Base-by-base conservation (phyloP, 2,888 invertebrate species). In the Acrobasis suavella region DNA sequence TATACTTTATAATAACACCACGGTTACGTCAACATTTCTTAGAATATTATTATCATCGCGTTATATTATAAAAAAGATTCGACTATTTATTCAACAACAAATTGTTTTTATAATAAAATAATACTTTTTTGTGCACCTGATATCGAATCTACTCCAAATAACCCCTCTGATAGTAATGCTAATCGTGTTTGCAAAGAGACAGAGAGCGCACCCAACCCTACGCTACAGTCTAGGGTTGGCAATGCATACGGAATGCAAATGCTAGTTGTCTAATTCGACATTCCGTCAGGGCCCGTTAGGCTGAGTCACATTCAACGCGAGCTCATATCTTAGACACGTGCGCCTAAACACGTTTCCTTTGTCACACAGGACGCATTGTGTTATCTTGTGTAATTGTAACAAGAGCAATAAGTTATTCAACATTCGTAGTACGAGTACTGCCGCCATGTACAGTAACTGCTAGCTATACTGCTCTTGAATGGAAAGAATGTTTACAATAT, bases 131-230 rank as follows among this genome's bases (percentile, higher is more conserved):
- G 15, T 9, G 54, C 32, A 14, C 16, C 15, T 49, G 46, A 42
- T 16, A 17, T 46, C 39, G 38, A 39, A 17, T 46, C 16, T 22
- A 52, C 55, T 52, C 59, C 42, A 52, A 58, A 58, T 32, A 65
- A 64, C 73, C 74, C 72, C 75, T 69, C 63, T 65, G 68, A 76
- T 69, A 67, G 73, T 76, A 77, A 80, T 76, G 79, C 75, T 81
- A 81, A 85, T 83, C 78, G 76, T 71, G 74, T 80, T 49, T 78
- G 75, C 79, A 77, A 79, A 78, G 78, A 79, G 67, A 76, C 75
- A 74, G 75, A 76, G 73, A 22, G 22, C 22, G 71, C 76, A 55
- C 15, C 16, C 70, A 68, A 73, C 75, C 78, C 75, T 71, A 67
- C 72, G 69, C 72, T 10, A 17, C 16, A 16, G 32, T 37, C 68